Evolutionary conservation across 1,140 invertebrate genomes (phyloP), one percentile per base, ranked within the genome.

Genomic region (Drosophila repleta): DNA sequence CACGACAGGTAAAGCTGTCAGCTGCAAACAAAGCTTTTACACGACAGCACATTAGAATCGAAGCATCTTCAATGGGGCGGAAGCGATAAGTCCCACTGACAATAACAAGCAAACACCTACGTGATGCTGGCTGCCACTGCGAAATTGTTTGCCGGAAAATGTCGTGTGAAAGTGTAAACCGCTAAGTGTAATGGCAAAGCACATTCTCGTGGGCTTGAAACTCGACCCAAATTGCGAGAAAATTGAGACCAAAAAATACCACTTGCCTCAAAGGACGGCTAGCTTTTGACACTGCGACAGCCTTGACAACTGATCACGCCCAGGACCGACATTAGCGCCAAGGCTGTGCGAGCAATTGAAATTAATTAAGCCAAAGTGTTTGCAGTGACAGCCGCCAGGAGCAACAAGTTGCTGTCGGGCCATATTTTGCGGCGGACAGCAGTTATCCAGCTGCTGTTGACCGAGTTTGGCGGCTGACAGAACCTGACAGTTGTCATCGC

Each of bases 301-400:
- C 61, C 46, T 65, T 60, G 55, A 35, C 29, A 46, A 2, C 11
- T n/a, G 43, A 35, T 56, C 6, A n/a, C 10, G 20, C 13, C 74
- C 55, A 24, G 58, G 17, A 48, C 17, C 58, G 24, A 45, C 60
- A 18, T 62, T 45, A 66, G 53, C 49, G 60, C n/a, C 60, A 20
- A 18, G 39, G 55, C n/a, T 13, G 37, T 8, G 17, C 43, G 45
- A 65, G 74, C 77, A 85, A 80, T 70, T 81, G 51, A 75, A 77
- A 84, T 84, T 84, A 87, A 84, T 87, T 84, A 85, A 82, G 74
- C 52, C 48, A 60, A 63, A 74, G 74, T 76, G 77, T 52, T 52
- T 77, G 71, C 63, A 62, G 61, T 35, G 65, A 72, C 35, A 66
- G 76, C 77, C 10, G 11, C 69, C 32, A 35, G 32, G 2, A 13